A percentile compares a stretch with the other conserved stretches of the same genome.
phyloP scores from a whole-genome alignment of 2,888 invertebrate genomes.

The Drosophila kuntzei region DNA sequence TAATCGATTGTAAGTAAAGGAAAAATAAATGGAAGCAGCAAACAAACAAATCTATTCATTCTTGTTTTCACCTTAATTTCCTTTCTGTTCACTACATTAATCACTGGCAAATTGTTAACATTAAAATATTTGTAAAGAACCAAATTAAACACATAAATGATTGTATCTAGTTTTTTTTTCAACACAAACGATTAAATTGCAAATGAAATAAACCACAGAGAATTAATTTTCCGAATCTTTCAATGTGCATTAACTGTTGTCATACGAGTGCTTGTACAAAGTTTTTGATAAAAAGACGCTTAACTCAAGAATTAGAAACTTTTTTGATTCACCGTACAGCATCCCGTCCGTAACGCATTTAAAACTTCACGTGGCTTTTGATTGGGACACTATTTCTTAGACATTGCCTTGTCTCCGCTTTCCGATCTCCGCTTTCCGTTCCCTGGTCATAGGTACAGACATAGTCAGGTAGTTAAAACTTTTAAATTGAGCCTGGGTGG shows the following conservation, averaged over 20 bases:
- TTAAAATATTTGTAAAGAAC: too few species aligned
- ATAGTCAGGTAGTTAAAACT: conserved; percentile 78
- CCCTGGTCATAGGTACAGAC: conserved; percentile 20
- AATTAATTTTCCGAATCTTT: conserved; percentile 3
- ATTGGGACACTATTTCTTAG: conserved; percentile 61
- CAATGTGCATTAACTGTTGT: conserved; percentile 13
- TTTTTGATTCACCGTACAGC: conserved; percentile 1
- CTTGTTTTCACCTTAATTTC: too few species aligned
- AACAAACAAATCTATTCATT: too few species aligned
- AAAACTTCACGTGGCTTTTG: conserved; percentile 46
- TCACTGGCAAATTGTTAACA: too few species aligned
- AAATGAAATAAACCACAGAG: background rate
- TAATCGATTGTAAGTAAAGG: too few species aligned
- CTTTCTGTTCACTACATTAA: too few species aligned
- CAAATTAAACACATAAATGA: too few species aligned
- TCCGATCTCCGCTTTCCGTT: background rate
- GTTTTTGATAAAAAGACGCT: conserved; percentile 15
- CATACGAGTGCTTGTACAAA: conserved; percentile 8
- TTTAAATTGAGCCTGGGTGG: conserved; percentile 70
- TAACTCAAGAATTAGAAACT: conserved; percentile 39
- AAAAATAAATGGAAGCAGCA: too few species aligned
- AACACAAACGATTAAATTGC: background rate
- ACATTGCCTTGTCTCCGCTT: conserved; percentile 25
- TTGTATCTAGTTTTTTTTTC: too few species aligned
- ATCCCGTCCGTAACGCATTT: conserved; percentile 15